Base-by-base conservation (phyloP, 2,113 vertebrate species). In the Neodontobutis hainanensis region DNA sequence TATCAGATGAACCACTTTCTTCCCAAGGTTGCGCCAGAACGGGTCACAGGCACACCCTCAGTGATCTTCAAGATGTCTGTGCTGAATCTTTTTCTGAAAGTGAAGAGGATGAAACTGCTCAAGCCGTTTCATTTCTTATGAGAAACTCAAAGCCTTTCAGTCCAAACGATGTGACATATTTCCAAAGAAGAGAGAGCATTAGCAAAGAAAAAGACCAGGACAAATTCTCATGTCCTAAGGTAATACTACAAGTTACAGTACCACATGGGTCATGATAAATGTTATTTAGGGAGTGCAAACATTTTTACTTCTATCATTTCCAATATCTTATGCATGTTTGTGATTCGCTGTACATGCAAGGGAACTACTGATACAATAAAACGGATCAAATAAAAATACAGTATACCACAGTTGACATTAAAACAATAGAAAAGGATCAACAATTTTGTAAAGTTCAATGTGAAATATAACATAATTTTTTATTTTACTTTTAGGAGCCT, bases 71-170 rank as follows among this genome's bases (percentile, higher is more conserved):
- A 70, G 92, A 95, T 47, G 91, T 92, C 50, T 93, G 92, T 67
- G 89, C 93, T 0, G 91, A 91, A 0, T 91, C 92, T 0, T 85
- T 94, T 45, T 87, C 84, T 0, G 94, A 95, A 78, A 92, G 92
- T 0, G 94, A 95, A 0, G 94, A 95, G 0, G 94, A 97, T 0
- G 93, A 94, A 85, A 92, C 92, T 0, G 78, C 92, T 69, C 77
- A 69, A 85, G 85, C 91, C 65, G 88, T 90, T 0, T 87, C 83
- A 10, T 80, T 92, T 47, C 81, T 94, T 10, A 76, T 90, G 63
- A 90, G 90, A 75, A 91, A 82, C 68, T 88, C 86, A 0, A 68
- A 87, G 61, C 88, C 85, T 11, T 75, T 87, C 2, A 0, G 32
- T 0, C 72, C 12, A 73, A 56, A 89, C 38, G 61, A 73, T 82